Evolutionary conservation across 1,140 invertebrate species (phyloP), one percentile per base, ranked within the genome.

Genomic region (Drosophila novamexicana): DNA sequence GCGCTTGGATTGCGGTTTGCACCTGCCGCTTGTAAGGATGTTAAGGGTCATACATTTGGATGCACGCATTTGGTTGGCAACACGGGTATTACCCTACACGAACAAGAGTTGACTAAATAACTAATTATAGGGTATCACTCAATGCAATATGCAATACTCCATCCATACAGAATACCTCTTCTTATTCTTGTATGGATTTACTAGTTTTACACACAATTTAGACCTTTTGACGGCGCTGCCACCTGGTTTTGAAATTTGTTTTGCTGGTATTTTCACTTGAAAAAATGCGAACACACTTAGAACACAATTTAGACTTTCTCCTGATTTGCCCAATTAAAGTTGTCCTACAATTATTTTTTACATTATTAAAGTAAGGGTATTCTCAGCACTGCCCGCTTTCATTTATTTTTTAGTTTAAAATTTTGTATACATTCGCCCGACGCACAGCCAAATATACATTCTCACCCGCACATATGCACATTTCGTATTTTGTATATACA

Each of bases 41-140:
- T 59, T 45, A 53, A 52, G 67, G 69, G 40, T 58, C 45, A 52
- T 45, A 71, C 62, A 40, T 77, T 75, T 42, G 45, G 59, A 2
- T 84, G 74, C 81, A 77, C 65, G 77, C 65, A 56, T 86, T 86
- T 79, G 79, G 79, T 85, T 81, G 66, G 59, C 50, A 71, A 64
- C 69, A 37, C 37, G 45, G n/a, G 32, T 3, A 8, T 34, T 73
- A 22, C 54, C 5, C 54, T 73, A 29, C 40, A 29, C 7, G 9
- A 6, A 7, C 1, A 4, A 7, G 1, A 34, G 49, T 34, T 7
- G 5, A 34, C 6, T 32, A 14, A 50, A 32, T 7, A 50, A 29
- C 22, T 5, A 4, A 29, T 18, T 18, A 18, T 18, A 18, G 18
- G 18, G 18, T 18, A 18, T 18, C 18, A 18, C 18, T 18, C 4